Evolutionary conservation across 1,140 invertebrate species (phyloP).

Genomic region (Octopus sinensis): DNA sequence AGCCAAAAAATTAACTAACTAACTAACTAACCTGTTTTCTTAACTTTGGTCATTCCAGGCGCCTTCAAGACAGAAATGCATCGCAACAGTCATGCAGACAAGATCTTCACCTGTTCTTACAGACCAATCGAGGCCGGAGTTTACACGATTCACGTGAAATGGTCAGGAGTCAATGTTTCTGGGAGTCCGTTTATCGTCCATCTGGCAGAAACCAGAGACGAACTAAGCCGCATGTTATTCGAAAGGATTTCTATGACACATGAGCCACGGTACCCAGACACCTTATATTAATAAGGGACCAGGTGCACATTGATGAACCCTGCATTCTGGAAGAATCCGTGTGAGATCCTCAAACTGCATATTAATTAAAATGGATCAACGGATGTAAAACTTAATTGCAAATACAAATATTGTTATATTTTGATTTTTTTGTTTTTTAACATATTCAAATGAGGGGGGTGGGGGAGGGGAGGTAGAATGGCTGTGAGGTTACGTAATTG

Average conservation of each 20-base stretch:
- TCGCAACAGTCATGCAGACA: constrained; percentile 91
- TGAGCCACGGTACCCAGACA: not conserved
- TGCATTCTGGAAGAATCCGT: not conserved
- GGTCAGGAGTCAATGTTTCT: constrained; percentile 84
- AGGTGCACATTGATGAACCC: not conserved
- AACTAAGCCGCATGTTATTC: constrained; percentile 30
- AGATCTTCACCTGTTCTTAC: constrained; percentile 91
- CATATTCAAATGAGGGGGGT: not conserved
- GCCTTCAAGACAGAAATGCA: constrained; percentile 43
- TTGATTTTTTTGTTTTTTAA: no score
- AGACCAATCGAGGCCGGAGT: constrained; percentile 98
- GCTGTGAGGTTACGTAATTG: no score
- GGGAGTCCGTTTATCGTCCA: constrained; percentile 42
- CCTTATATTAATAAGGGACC: not conserved
- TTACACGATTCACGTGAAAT: constrained; percentile 94
- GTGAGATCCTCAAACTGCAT: not conserved
- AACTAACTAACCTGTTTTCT: no score
- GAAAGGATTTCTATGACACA: constrained; percentile 1
- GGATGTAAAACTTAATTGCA: not conserved
- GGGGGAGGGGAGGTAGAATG: not conserved
- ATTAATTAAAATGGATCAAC: not conserved
- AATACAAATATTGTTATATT: not conserved
- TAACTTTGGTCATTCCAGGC: constrained; percentile 24
- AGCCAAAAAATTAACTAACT: no score
- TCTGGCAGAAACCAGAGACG: constrained; percentile 58